Percentiles rank a stretch among this genome's conserved stretches.
These are phyloP conservation scores for Bombyx mandarina DNA, from an alignment of 1,140 invertebrate genomes.

Conservation along the genomic window DNA sequence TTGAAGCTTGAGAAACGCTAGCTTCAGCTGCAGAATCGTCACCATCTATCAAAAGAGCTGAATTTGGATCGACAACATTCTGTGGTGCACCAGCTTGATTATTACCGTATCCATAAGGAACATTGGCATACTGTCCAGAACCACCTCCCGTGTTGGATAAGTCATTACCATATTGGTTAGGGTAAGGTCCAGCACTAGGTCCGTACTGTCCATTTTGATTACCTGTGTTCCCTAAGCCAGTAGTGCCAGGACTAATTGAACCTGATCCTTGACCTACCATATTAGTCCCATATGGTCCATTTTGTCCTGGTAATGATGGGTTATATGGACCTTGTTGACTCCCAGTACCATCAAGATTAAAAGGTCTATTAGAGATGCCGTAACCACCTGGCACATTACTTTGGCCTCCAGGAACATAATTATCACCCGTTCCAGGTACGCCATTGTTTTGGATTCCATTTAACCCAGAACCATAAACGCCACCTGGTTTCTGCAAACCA, in stretches of 20 bases:
- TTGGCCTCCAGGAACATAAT: neutral
- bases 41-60: constrained; percentile 29
- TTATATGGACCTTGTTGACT: neutral
- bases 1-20: constrained; percentile 76
- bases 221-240: neutral
- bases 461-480: neutral
- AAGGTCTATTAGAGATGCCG: too few relatives aligned
- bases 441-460: neutral
- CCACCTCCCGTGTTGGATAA: neutral
- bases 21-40: constrained; percentile 83
- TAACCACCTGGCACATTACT: too few relatives aligned
- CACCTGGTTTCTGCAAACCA: neutral
- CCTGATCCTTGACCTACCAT: neutral
- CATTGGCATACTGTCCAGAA: constrained; percentile 4
- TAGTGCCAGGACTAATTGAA: neutral
- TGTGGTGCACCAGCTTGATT: constrained; percentile 29
- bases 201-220: constrained; percentile 3
- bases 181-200: constrained; percentile 1
- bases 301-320: neutral
- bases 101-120: constrained; percentile 9
- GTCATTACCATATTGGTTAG: constrained; percentile 3
- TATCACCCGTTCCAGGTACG: neutral
- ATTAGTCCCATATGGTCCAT: neutral
- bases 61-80: constrained; percentile 45
- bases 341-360: neutral